phyloP scores from a whole-genome alignment of 2,888 invertebrate genomes.

The Polietes domitor region DNA sequence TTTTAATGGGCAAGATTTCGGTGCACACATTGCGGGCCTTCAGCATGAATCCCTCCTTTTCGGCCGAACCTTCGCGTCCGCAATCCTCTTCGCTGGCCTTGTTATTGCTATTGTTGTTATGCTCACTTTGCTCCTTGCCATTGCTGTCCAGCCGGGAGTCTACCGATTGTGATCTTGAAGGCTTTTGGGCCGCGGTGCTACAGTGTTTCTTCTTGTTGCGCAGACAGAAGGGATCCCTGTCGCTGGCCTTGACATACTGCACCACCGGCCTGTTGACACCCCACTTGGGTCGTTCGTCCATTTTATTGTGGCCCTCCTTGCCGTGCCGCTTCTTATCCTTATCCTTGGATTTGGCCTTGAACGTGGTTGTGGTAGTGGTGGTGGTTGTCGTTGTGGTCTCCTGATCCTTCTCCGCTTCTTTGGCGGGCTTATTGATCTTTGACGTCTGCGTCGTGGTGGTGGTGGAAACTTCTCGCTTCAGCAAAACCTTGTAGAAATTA shows the following conservation, averaged over 20 bases:
- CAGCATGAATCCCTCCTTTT: constrained; percentile 77
- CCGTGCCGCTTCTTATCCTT: constrained; percentile 75
- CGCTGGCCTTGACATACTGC: constrained; percentile 93
- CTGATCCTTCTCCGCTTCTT: constrained; percentile 69
- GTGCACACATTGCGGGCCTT: constrained; percentile 80
- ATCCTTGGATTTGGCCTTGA: constrained; percentile 78
- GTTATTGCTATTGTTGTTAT: constrained; percentile 44
- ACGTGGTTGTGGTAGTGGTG: constrained; percentile 80
- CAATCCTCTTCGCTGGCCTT: constrained; percentile 31
- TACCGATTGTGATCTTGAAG: constrained; percentile 82
- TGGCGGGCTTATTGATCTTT: constrained; percentile 74
- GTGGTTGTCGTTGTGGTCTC: constrained; percentile 73
- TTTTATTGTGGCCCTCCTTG: constrained; percentile 73
- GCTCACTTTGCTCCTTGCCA: constrained; percentile 36
- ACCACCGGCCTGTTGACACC: constrained; percentile 89
- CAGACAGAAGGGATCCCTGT: constrained; percentile 91
- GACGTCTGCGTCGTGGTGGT: constrained; percentile 80
- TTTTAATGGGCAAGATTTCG: constrained; percentile 80
- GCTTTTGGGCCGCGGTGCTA: constrained; percentile 81
- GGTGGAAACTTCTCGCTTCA: constrained; percentile 79
- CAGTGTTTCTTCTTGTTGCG: constrained; percentile 82
- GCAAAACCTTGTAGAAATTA: constrained; percentile 79
- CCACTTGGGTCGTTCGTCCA: constrained; percentile 88
- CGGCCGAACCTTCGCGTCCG: constrained; percentile 17
- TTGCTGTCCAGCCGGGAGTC: constrained; percentile 76